phyloP scores from a whole-genome alignment of 2,888 invertebrate genomes.

The Drosophila limbata region DNA sequence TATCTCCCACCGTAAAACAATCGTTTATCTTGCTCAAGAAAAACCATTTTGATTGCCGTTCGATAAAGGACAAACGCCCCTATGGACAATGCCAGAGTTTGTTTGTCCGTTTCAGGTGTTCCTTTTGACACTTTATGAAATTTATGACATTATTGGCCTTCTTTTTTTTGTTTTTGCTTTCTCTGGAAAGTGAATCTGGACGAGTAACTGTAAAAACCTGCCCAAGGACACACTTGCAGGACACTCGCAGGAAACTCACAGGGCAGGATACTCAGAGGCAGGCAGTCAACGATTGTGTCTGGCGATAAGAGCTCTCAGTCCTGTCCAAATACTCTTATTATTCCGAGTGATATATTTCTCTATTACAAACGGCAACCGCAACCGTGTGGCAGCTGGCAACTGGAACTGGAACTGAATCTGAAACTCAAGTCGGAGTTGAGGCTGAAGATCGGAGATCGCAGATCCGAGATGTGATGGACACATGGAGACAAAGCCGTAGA shows the following conservation, averaged over 20 bases:
- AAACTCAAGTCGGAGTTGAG: neutral
- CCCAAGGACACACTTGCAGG: slow-evolving; percentile 52
- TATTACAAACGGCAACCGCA: slow-evolving; percentile 61
- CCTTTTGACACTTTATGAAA: slow-evolving; percentile 83
- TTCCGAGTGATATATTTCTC: slow-evolving; percentile 69
- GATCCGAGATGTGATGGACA: slow-evolving; percentile 16
- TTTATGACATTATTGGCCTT: slow-evolving; percentile 80
- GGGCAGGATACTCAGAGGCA: slow-evolving; percentile 7
- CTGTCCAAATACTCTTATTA: slow-evolving; percentile 49
- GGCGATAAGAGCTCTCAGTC: slow-evolving; percentile 52
- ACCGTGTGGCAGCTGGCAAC: slow-evolving; percentile 40
- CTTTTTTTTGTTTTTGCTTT: slow-evolving; percentile 46
- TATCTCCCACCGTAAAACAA: slow-evolving; percentile 1
- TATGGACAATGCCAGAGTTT: slow-evolving; percentile 29
- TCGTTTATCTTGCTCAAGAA: slow-evolving; percentile 17
- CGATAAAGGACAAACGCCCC: slow-evolving; percentile 45
- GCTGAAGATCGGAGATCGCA: slow-evolving; percentile 18
- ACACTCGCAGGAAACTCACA: slow-evolving; percentile 4
- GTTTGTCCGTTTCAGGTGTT: slow-evolving; percentile 62
- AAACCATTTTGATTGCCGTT: slow-evolving; percentile 35
- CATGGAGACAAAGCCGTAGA: neutral
- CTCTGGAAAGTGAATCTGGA: slow-evolving; percentile 61
- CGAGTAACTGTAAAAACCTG: slow-evolving; percentile 69
- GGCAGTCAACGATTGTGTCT: slow-evolving; percentile 44
- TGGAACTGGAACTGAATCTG: neutral